Base-by-base conservation (phyloP, 2,888 invertebrate species). In the Oscheius onirici region DNA sequence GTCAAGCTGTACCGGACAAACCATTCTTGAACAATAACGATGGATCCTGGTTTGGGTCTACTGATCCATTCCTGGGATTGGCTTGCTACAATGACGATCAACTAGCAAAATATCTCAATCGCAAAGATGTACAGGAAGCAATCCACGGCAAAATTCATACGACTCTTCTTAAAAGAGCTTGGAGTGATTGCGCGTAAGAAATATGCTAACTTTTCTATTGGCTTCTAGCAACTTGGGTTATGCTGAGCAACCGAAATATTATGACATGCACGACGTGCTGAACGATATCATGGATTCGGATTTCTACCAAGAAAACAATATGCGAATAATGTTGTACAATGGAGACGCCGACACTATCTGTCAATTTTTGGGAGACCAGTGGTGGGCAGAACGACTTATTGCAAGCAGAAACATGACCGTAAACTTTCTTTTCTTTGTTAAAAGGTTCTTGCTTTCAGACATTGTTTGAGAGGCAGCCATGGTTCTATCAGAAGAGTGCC, bases 311-410 rank as follows among this genome's bases (percentile, higher is more conserved):
- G 63, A 17, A 10, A 79, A 77, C 20, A 74, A 70, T 44, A 77
- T 79, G 77, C 43, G 77, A 63, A 26, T 79, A n/a, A 73, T 79
- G 76, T 73, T 79, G 17, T 79, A 79, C 52, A 79, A 79, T 52
- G 79, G 79, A 57, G 79, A 79, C 63, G 71, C 75, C 11, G 79
- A 79, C 41, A 79, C 79, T 0, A 76, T 79, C 54, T 79, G 79
- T 41, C 79, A 79, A 46, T 79, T 79, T 65, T 65, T 79, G n/a
- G 79, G 79, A 40, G 79, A 79, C 46, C 69, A 79, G 24, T 79
- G 79, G 79, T 65, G 75, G 43, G 74, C 77, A 13, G 79, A 79
- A n/a, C 69, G 72, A 11, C 63, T 79, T 0, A 74, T 76, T 1
- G 40, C 43, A 0, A 40, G 52, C 44, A 60, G 74, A 43, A 79